Evolutionary conservation across 2,113 vertebrate genomes (phyloP).

Genomic region (Pheucticus melanocephalus): DNA sequence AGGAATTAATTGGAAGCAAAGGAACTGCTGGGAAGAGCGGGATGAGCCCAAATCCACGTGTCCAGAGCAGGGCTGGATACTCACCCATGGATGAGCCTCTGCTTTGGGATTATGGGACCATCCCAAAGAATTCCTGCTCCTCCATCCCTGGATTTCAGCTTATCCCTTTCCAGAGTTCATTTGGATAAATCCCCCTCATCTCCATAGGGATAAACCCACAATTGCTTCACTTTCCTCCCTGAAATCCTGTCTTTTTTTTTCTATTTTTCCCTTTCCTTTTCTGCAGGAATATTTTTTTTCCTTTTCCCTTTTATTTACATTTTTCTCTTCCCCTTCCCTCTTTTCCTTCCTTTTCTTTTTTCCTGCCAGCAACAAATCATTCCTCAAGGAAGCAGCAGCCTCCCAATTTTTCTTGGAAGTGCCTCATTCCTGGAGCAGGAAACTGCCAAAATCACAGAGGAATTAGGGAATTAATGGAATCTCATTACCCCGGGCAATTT

Average conservation of each 20-base stretch:
- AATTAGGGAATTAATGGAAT: neutral
- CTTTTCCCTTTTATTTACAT: neutral
- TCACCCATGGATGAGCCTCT: neutral
- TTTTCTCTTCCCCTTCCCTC: neutral
- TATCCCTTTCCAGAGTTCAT: neutral
- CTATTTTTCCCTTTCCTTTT: neutral
- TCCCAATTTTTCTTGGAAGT: neutral
- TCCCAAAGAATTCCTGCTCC: neutral
- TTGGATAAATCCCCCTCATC: neutral
- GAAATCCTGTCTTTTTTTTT: neutral
- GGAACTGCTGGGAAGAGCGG: neutral
- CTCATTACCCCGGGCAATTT: slow-evolving; percentile 9
- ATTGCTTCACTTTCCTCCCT: neutral
- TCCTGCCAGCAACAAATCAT: neutral
- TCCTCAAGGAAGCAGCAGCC: neutral
- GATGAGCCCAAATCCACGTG: neutral
- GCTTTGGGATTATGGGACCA: neutral
- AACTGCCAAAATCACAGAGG: neutral
- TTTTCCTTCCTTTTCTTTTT: neutral
- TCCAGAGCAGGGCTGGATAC: fast-evolving
- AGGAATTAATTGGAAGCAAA: neutral
- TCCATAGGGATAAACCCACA: neutral
- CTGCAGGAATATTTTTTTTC: neutral
- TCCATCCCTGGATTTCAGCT: neutral
- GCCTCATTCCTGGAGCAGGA: neutral